Conservation (phyloP, 2,888 invertebrate genomes). For the Xestia c-nigrum region DNA sequence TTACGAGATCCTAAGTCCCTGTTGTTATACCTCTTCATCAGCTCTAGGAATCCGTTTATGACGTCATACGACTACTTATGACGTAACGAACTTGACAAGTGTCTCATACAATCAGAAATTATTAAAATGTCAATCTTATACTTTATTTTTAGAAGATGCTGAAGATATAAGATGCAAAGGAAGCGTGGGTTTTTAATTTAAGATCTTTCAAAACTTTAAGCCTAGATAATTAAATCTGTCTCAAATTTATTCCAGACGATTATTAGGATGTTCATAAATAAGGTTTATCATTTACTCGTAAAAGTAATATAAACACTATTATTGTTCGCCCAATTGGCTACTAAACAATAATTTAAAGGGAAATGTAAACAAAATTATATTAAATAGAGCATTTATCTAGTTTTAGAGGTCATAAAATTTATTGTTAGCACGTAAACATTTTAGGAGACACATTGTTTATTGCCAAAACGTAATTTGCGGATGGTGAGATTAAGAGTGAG, state of each 20-base stretch:
- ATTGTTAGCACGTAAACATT: slow-evolving; percentile 30
- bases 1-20: slow-evolving; percentile 1
- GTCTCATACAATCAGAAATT: not conserved
- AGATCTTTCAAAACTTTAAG: not conserved
- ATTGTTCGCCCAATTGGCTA: slow-evolving; percentile 42
- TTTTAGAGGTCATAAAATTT: slow-evolving; percentile 50
- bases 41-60: slow-evolving; percentile 1
- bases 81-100: slow-evolving; percentile 1
- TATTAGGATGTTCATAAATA: slow-evolving; percentile 41
- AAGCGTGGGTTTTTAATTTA: slow-evolving; percentile 2
- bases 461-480: slow-evolving; percentile 22
- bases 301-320: slow-evolving; percentile 35
- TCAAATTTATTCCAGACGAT: slow-evolving; percentile 8
- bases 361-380: slow-evolving; percentile 54
- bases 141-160: not conserved
- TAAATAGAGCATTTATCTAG: slow-evolving; percentile 24
- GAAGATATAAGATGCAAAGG: not conserved
- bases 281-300: slow-evolving; percentile 43
- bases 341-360: slow-evolving; percentile 30
- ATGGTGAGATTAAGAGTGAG: slow-evolving; percentile 21
- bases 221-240: not conserved
- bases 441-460: slow-evolving; percentile 38
- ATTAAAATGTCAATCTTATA: slow-evolving; percentile 16
- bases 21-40: slow-evolving; percentile 20
- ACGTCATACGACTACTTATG: slow-evolving; percentile 8